Evolutionary conservation across 2,888 invertebrate genomes (phyloP), one percentile per base, ranked within the genome.

Genomic region (Papilio demoleus): DNA sequence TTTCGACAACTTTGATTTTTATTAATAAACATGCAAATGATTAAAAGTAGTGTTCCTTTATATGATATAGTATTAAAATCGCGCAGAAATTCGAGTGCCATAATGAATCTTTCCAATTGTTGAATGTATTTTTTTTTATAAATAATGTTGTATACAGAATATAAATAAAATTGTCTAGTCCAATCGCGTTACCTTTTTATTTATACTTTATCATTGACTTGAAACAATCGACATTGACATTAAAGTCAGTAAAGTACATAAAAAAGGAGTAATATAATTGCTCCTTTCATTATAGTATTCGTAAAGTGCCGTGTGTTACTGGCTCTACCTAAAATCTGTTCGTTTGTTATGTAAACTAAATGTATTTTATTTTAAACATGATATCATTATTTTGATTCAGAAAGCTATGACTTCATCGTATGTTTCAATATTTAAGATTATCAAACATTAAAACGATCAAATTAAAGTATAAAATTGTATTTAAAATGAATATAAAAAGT

Each of bases 1-100:
- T 34, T 62, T 42, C 24, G 24, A 27, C 31, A 61, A 45, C n/a
- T 14, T 61, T 61, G 24, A 31, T 19, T 45, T 24, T 22, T 24
- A 40, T 60, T 24, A 31, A 34, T 2, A 34, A 31, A 19, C n/a
- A n/a, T n/a, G n/a, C n/a, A n/a, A n/a, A n/a, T n/a, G n/a, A n/a
- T n/a, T 38, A 31, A 31, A 31, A 31, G 38, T 38, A n/a, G 27
- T 31, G 17, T 56, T 17, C 27, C 9, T 31, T 56, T 4, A 53
- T n/a, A 42, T 22, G 12, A 14, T 6, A 12, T 17, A 31, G n/a
- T 62, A 47, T 45, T 45, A 4, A 27, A 50, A 62, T 61, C 19
- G 22, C 34, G 60, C 64, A 68, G 61, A 67, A 58, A 63, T 63
- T 47, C n/a, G 42, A 61, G 69, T 65, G 69, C 65, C 68, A 68